Evolutionary conservation across 2,113 vertebrate genomes (phyloP).

Genomic region (Propithecus coquereli): DNA sequence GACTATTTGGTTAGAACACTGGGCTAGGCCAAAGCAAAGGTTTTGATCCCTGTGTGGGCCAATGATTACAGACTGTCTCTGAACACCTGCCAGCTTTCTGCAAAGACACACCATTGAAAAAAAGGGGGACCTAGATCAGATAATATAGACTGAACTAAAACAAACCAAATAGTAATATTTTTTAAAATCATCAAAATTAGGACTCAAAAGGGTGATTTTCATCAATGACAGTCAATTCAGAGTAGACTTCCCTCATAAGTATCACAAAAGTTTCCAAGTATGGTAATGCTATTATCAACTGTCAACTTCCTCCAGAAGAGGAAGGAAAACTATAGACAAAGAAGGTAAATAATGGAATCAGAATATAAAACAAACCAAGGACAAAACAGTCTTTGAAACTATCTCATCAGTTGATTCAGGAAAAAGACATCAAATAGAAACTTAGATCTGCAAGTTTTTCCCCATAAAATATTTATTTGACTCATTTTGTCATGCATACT

Average conservation of each 20-base stretch:
- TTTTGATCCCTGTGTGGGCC: neutral
- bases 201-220: neutral
- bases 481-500: neutral
- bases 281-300: neutral
- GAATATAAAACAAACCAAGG: constrained; percentile 1
- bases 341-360: constrained; percentile 14
- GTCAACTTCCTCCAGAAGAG: neutral
- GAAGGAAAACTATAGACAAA: constrained; percentile 3
- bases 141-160: neutral
- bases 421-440: neutral
- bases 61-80: neutral
- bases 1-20: neutral
- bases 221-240: neutral
- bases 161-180: neutral
- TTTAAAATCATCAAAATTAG: neutral
- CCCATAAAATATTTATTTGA: neutral
- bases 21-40: neutral
- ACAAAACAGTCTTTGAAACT: neutral
- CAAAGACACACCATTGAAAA: neutral
- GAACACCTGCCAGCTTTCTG: neutral
- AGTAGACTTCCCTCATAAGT: neutral
- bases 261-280: neutral
- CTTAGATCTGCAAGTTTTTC: neutral
- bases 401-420: neutral
- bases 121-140: neutral